These are phyloP conservation scores for Onychostruthus taczanowskii DNA, from an alignment of 2,113 vertebrate genomes.

Conservation along the genomic window DNA sequence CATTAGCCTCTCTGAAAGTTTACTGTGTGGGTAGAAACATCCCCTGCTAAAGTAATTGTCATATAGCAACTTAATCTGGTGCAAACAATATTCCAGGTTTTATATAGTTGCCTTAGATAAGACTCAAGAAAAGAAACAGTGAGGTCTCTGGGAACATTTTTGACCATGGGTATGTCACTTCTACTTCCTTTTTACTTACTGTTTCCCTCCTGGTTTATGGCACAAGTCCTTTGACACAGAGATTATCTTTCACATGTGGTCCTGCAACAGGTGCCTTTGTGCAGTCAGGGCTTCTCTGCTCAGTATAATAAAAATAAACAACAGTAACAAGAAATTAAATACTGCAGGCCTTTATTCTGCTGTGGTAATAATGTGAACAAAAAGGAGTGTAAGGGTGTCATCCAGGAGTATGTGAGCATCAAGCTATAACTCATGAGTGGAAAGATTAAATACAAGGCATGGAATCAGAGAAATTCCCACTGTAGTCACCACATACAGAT, in stretches of 20 bases:
- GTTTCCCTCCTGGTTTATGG: background rate
- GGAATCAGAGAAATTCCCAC: background rate
- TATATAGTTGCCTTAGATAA: background rate
- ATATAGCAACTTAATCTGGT: background rate
- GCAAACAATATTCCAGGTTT: background rate
- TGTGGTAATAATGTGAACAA: background rate
- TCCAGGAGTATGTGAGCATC: background rate
- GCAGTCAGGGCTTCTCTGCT: background rate
- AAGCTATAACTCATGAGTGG: background rate
- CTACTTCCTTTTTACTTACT: background rate
- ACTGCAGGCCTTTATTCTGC: background rate
- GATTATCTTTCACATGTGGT: background rate
- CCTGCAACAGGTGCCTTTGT: background rate
- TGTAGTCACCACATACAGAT: background rate
- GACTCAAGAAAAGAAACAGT: background rate
- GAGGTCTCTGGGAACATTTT: background rate
- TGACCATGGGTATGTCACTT: background rate
- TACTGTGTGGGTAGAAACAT: background rate
- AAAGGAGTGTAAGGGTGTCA: background rate
- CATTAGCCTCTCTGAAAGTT: constrained; percentile 7
- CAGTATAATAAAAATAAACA: background rate
- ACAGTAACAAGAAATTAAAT: background rate
- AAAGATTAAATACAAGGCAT: background rate
- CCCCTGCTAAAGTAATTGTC: background rate
- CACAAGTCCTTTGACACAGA: background rate